Percentiles rank a stretch among this genome's conserved stretches.
phyloP scores from a whole-genome alignment of 2,888 invertebrate genomes.

The Amphimallon solstitiale region DNA sequence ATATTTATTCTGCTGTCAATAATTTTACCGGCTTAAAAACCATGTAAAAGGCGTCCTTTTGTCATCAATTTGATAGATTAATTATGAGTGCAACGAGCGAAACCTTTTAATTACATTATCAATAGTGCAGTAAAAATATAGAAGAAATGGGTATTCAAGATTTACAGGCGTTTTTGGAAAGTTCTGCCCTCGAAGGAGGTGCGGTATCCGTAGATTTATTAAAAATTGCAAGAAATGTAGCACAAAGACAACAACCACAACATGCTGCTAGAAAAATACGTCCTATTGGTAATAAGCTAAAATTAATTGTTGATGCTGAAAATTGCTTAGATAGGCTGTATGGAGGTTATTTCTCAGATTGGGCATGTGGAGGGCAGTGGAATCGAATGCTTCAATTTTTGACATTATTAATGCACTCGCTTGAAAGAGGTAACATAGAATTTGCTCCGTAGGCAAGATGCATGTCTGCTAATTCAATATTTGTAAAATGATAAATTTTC shows the following conservation, averaged over 20 bases:
- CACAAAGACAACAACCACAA: conserved; percentile 64
- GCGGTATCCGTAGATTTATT: conserved; percentile 82
- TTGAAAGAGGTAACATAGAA: conserved; percentile 77
- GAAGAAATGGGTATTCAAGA: conserved; percentile 81
- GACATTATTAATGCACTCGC: conserved; percentile 80
- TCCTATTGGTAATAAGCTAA: conserved; percentile 71
- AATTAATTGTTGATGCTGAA: conserved; percentile 89
- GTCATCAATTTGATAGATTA: conserved; percentile 39
- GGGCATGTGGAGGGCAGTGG: conserved; percentile 97
- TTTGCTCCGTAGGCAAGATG: too few relatives aligned
- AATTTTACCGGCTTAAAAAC: conserved; percentile 44
- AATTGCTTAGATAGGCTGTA: conserved; percentile 91
- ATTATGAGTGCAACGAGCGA: conserved; percentile 40
- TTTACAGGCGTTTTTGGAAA: conserved; percentile 82
- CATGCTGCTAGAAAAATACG: conserved; percentile 60
- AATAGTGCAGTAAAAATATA: background rate
- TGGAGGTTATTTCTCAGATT: conserved; percentile 93
- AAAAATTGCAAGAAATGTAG: conserved; percentile 75
- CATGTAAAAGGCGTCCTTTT: conserved; percentile 41
- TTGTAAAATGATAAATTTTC: too few relatives aligned
- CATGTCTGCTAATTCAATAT: too few relatives aligned
- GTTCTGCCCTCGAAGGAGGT: conserved; percentile 74
- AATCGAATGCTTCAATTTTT: conserved; percentile 91
- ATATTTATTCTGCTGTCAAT: conserved; percentile 35
- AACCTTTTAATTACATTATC: conserved; percentile 36